A percentile compares a stretch with the other conserved stretches of the same genome.
These are phyloP conservation scores for Oscheius myriophilus DNA, from an alignment of 2,888 invertebrate species.

Conservation along the genomic window DNA sequence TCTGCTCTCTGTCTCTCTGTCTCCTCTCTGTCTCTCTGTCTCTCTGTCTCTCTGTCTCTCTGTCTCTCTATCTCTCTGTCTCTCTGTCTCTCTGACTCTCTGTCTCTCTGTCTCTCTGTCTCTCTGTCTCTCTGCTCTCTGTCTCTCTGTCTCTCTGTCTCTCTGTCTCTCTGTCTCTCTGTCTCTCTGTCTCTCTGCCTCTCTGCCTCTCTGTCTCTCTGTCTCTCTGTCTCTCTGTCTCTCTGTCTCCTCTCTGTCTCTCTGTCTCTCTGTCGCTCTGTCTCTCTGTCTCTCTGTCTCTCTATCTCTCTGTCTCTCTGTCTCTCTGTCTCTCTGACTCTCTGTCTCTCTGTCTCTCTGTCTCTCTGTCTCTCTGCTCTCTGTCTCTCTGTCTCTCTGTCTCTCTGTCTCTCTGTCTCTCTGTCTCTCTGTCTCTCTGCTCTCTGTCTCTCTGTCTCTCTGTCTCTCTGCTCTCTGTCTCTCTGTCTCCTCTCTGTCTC, in stretches of 20 bases:
- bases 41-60: neutral
- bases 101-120: neutral
- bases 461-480: no score
- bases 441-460: neutral
- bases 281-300: neutral
- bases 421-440: no score
- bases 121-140: no score
- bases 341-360: neutral
- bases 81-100: no score
- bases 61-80: neutral
- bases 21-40: no score
- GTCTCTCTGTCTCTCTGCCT: neutral
- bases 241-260: neutral
- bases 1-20: neutral
- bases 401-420: no score
- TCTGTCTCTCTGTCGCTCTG: no score
- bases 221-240: no score
- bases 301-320: neutral
- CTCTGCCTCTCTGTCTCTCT: neutral
- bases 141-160: neutral
- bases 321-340: no score
- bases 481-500: neutral
- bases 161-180: no score
- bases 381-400: neutral
- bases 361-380: no score